Evolutionary conservation across 2,113 vertebrate genomes (phyloP).

Genomic region (Zosterops borbonicus): DNA sequence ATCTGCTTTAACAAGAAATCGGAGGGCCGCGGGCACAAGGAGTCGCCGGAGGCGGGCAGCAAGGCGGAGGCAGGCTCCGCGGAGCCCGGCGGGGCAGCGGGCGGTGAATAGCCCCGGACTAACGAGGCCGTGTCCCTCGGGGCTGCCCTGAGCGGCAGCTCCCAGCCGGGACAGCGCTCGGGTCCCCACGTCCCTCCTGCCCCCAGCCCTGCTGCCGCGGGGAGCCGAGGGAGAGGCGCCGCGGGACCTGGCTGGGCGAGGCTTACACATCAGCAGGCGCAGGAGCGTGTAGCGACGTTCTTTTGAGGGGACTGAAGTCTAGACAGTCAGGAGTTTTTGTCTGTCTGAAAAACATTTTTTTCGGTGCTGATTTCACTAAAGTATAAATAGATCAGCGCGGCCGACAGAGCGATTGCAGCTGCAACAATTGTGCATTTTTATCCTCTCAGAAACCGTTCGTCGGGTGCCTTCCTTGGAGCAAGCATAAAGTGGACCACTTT

Average conservation of each 20-base stretch:
- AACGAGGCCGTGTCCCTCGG: background rate
- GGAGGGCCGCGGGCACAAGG: background rate
- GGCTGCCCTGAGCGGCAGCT: background rate
- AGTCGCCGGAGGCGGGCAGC: background rate
- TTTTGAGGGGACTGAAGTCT: background rate
- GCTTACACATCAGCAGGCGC: background rate
- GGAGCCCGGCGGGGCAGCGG: background rate
- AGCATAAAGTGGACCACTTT: background rate
- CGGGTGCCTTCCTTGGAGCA: background rate
- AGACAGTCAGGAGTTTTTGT: background rate
- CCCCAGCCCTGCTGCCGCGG: background rate
- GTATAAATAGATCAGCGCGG: background rate
- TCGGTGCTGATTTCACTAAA: background rate
- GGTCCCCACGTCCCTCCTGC: background rate
- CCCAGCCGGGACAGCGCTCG: background rate
- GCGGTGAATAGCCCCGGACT: background rate
- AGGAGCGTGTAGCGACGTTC: background rate
- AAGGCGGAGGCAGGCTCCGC: background rate
- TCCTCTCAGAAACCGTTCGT: background rate
- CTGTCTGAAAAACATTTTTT: background rate
- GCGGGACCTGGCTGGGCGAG: background rate
- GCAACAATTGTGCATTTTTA: background rate
- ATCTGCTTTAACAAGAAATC: constrained; percentile 61
- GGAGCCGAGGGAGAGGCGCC: background rate
- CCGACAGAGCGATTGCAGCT: background rate